These are phyloP conservation scores for Albula glossodonta DNA, from an alignment of 2,113 vertebrate genomes.

Conservation along the genomic window DNA sequence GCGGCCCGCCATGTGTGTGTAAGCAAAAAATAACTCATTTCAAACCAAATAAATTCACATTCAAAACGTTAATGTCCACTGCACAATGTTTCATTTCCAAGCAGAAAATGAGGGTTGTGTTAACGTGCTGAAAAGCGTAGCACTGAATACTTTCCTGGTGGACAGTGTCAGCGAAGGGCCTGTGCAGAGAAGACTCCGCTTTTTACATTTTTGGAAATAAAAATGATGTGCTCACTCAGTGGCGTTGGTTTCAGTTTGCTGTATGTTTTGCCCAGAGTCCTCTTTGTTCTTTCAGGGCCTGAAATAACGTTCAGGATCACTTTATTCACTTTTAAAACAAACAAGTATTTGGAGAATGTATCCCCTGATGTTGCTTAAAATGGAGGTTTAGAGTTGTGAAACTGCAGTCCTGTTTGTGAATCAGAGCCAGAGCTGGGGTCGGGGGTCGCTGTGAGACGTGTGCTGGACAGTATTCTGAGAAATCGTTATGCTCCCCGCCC, in stretches of 20 bases:
- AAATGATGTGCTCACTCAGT: not conserved
- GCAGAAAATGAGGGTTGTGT: not conserved
- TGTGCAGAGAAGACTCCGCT: not conserved
- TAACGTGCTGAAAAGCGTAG: constrained; percentile 10
- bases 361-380: not conserved
- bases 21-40: constrained; percentile 22
- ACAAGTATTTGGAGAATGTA: no score
- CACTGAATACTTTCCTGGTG: constrained; percentile 10
- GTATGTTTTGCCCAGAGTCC: not conserved
- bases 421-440: no score
- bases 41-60: constrained; percentile 20
- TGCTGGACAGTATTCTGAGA: no score
- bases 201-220: constrained; percentile 7
- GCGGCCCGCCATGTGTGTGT: not conserved
- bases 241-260: not conserved
- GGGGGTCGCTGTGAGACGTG: no score
- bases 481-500: no score
- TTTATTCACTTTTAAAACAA: no score
- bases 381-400: not conserved
- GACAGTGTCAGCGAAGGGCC: no score
- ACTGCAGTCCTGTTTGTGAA: not conserved
- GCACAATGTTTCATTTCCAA: constrained; percentile 24
- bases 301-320: no score
- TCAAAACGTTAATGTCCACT: constrained; percentile 20
- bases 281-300: not conserved